A percentile compares a stretch with the other conserved stretches of the same genome.
These are phyloP conservation scores for Eubasilissa regina DNA, from an alignment of 1,140 invertebrate species.

Conservation along the genomic window DNA sequence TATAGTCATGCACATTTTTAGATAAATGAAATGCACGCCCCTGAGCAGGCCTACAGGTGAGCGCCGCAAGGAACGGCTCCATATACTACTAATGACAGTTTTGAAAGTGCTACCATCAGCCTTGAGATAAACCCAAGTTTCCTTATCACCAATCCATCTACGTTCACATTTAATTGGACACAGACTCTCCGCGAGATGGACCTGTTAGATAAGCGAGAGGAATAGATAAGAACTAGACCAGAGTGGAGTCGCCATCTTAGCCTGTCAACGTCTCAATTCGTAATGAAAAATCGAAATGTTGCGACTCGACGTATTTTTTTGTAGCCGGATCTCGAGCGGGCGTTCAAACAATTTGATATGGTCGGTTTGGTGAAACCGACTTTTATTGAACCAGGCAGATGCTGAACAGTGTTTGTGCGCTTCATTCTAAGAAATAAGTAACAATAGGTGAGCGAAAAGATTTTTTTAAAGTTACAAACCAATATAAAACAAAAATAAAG, in stretches of 20 bases:
- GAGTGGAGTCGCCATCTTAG: not conserved
- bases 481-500: no score
- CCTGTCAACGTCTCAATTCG: conserved; percentile 15
- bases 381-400: no score
- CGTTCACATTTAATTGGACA: conserved; percentile 15
- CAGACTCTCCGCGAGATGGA: not conserved
- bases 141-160: conserved; percentile 26
- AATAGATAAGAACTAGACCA: conserved; percentile 1
- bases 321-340: not conserved
- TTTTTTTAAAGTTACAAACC: no score
- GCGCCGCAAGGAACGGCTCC: not conserved
- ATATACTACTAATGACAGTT: conserved; percentile 22
- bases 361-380: not conserved
- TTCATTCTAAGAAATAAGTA: no score
- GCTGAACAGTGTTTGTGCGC: no score
- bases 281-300: conserved; percentile 26
- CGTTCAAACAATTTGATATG: conserved; percentile 16
- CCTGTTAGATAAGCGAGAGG: conserved; percentile 17
- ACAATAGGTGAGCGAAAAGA: no score
- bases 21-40: no score
- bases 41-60: conserved; percentile 1
- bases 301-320: not conserved
- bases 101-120: conserved; percentile 40
- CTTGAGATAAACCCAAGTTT: conserved; percentile 13
- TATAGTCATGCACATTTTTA: no score